A percentile compares a stretch with the other conserved stretches of the same genome.
Conservation (phyloP, 2,113 vertebrate genomes). For the Eubucco bourcierii region DNA sequence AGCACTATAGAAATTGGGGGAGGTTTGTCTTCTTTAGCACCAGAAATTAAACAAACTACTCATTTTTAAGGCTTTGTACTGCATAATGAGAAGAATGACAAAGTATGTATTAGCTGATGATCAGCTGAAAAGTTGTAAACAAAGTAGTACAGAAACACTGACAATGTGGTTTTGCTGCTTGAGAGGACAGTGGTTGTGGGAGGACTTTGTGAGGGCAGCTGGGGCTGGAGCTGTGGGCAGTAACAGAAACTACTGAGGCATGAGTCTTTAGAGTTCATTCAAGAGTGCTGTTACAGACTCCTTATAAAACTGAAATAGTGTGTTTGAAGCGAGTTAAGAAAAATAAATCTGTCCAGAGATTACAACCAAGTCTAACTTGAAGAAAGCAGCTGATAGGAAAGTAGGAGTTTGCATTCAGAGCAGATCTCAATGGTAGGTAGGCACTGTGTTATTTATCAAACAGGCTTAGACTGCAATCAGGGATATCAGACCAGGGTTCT, state of each 20-base stretch:
- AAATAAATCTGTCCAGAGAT: not conserved
- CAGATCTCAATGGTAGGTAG: not conserved
- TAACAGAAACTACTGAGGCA: not conserved
- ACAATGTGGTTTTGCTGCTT: accelerated
- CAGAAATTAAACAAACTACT: not conserved
- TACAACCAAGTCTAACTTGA: not conserved
- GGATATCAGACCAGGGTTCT: not conserved
- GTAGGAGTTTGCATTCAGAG: not conserved
- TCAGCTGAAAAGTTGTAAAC: not conserved
- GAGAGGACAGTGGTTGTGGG: not conserved
- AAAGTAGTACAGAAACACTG: not conserved
- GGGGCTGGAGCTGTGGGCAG: not conserved
- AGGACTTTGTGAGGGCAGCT: not conserved
- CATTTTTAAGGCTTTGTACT: not conserved
- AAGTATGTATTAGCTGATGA: not conserved
- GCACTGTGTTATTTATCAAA: not conserved
- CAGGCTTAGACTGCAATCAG: not conserved
- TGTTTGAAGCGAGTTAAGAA: not conserved
- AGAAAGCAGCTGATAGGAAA: not conserved
- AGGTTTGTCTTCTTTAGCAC: not conserved
- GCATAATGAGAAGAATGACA: not conserved
- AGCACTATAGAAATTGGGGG: not conserved
- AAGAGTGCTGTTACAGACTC: not conserved
- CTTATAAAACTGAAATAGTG: not conserved
- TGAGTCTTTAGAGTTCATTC: not conserved